Evolutionary conservation across 2,888 invertebrate genomes (phyloP).

Genomic region (Mimas tiliae): DNA sequence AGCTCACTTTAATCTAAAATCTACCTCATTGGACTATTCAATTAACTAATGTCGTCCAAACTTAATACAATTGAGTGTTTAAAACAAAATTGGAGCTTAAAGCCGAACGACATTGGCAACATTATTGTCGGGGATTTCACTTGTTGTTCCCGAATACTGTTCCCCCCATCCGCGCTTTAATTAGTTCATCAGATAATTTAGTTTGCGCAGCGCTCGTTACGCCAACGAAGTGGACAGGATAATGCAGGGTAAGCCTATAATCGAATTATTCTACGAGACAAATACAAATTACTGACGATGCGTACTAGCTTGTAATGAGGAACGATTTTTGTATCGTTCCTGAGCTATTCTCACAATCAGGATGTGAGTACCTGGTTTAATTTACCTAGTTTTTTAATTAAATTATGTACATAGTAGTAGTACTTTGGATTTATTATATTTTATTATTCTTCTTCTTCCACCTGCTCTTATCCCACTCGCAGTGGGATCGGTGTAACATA

Average conservation of each 20-base stretch:
- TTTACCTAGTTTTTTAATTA: no score
- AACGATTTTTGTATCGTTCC: constrained; percentile 20
- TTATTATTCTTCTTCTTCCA: no score
- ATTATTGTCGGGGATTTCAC: constrained; percentile 44
- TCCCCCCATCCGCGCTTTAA: constrained; percentile 62
- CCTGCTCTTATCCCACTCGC: no score
- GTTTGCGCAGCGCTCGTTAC: constrained; percentile 72
- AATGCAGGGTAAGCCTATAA: constrained; percentile 72
- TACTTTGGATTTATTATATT: no score
- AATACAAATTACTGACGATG: constrained; percentile 65
- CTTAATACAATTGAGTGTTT: constrained; percentile 29
- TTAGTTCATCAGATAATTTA: constrained; percentile 76
- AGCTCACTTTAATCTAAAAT: no score
- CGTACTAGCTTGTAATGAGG: constrained; percentile 38
- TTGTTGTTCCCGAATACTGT: constrained; percentile 60
- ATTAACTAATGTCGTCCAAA: constrained; percentile 30
- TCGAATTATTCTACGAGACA: constrained; percentile 71
- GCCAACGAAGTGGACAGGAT: constrained; percentile 65
- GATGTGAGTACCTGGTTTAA: background rate
- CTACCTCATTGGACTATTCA: background rate
- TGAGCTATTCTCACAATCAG: background rate
- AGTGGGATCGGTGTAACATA: no score
- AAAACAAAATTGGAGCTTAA: constrained; percentile 32
- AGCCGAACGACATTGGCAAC: constrained; percentile 31
- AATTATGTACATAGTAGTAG: no score